These are phyloP conservation scores for Notocelia uddmanniana DNA, from an alignment of 2,888 invertebrate genomes.

Conservation along the genomic window DNA sequence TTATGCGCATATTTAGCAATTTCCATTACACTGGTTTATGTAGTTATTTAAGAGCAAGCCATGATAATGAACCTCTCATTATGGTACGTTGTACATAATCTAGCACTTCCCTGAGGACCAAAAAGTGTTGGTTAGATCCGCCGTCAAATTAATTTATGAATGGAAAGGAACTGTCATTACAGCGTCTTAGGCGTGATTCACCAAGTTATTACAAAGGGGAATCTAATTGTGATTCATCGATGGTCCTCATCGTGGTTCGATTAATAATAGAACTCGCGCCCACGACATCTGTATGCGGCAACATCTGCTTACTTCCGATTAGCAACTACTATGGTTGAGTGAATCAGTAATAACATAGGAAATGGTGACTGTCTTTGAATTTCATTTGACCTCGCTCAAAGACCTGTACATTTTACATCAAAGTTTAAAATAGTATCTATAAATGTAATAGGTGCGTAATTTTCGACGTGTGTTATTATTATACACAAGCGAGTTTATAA, in stretches of 20 bases:
- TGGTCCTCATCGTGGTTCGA: constrained; percentile 31
- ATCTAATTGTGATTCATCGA: constrained; percentile 41
- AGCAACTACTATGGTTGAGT: constrained; percentile 55
- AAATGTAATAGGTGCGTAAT: too few species aligned
- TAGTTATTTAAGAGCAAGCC: constrained; percentile 11
- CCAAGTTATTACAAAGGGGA: constrained; percentile 38
- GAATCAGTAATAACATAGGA: constrained; percentile 62
- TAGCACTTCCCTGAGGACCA: not conserved
- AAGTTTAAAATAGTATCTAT: too few species aligned
- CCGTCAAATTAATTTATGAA: constrained; percentile 50
- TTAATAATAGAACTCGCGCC: constrained; percentile 45
- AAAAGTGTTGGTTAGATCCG: not conserved
- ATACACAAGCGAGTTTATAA: too few species aligned
- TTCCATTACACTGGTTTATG: constrained; percentile 1
- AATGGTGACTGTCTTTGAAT: constrained; percentile 54
- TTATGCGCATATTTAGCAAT: constrained; percentile 32
- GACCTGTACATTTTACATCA: too few species aligned
- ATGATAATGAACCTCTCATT: constrained; percentile 15
- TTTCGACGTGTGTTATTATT: too few species aligned
- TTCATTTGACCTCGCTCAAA: not conserved
- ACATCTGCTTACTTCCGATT: constrained; percentile 64
- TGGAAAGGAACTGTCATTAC: constrained; percentile 59
- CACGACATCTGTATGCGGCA: constrained; percentile 51
- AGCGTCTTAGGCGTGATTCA: constrained; percentile 37
- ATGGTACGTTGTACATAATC: not conserved